Evolutionary conservation across 1,140 invertebrate species (phyloP).

Genomic region (Mizuhopecten yessoensis): DNA sequence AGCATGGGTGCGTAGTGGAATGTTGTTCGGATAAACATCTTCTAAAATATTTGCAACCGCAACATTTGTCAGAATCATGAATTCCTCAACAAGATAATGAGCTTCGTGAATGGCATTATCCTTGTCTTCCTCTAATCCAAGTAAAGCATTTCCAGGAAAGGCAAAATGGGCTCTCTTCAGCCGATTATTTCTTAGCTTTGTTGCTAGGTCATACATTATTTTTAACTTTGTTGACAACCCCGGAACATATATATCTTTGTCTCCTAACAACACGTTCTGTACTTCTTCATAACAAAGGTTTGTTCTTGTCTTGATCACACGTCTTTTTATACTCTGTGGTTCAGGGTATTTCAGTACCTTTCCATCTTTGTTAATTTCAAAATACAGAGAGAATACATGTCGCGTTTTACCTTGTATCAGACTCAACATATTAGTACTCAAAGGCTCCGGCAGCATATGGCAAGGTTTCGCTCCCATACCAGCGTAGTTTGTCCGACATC

Average conservation of each 20-base stretch:
- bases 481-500: slow-evolving; percentile 79
- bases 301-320: slow-evolving; percentile 64
- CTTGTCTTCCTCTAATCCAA: neutral
- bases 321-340: slow-evolving; percentile 54
- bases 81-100: slow-evolving; percentile 77
- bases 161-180: slow-evolving; percentile 65
- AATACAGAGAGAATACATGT: slow-evolving; percentile 72
- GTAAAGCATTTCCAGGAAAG: slow-evolving; percentile 50
- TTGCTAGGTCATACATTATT: slow-evolving; percentile 66
- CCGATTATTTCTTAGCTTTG: slow-evolving; percentile 64
- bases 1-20: slow-evolving; percentile 53
- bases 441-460: slow-evolving; percentile 82
- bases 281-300: slow-evolving; percentile 73
- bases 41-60: slow-evolving; percentile 51
- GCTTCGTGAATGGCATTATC: slow-evolving; percentile 60
- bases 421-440: slow-evolving; percentile 82
- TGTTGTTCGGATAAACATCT: slow-evolving; percentile 46
- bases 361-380: slow-evolving; percentile 65
- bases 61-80: slow-evolving; percentile 58
- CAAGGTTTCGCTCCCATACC: slow-evolving; percentile 70
- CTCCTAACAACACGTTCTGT: slow-evolving; percentile 57
- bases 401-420: slow-evolving; percentile 77
- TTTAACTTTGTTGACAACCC: slow-evolving; percentile 56
- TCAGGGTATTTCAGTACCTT: slow-evolving; percentile 40
- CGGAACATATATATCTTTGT: neutral